Base-by-base conservation (phyloP, 2,113 vertebrate genomes). In the Phrynosoma platyrhinos region DNA sequence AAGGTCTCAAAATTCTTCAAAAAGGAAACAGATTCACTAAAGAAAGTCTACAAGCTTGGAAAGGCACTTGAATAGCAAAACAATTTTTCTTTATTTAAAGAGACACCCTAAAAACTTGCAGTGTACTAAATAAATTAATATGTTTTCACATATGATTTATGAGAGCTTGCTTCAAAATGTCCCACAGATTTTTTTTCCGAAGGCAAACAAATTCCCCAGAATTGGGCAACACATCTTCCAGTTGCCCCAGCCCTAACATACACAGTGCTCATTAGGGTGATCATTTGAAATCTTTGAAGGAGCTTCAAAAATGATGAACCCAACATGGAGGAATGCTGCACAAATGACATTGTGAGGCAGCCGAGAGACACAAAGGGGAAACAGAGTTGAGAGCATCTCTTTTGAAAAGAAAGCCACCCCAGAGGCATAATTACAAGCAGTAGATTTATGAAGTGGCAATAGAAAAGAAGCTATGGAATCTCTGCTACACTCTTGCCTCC, bases 81-180 rank as follows among this genome's bases (percentile, higher is more conserved):
- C 89, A 36, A n/a, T 82, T 86, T 42, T n/a, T 86, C 85, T 93
- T 94, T 92, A 76, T 85, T 93, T 30, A 20, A 93, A 94, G 91
- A 87, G 88, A 79, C 16, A 71, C 62, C 27, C 58, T 90, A 71
- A 89, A 90, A 91, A 86, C 25, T 88, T 91, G 71, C 52, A 79
- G 87, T 32, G 55, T 69, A 81, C 78, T 90, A 93, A 94, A 94
- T 94, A 91, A 94, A 68, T 40, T 91, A 91, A 42, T 82, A n/a
- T 80, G 42, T n/a, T 90, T 87, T 91, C 87, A 71, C 80, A 82
- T 81, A 88, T 89, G 94, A 92, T 92, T 93, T 89, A 89, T 89
- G 91, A 88, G 91, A 89, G 90, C 9, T 36, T 23, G 9, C 83
- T 82, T 90, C 25, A 16, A 84, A 88, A 93, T 86, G 89, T 69